Conservation (phyloP, 2,113 vertebrate genomes). For the Coryphaenoides rupestris region DNA sequence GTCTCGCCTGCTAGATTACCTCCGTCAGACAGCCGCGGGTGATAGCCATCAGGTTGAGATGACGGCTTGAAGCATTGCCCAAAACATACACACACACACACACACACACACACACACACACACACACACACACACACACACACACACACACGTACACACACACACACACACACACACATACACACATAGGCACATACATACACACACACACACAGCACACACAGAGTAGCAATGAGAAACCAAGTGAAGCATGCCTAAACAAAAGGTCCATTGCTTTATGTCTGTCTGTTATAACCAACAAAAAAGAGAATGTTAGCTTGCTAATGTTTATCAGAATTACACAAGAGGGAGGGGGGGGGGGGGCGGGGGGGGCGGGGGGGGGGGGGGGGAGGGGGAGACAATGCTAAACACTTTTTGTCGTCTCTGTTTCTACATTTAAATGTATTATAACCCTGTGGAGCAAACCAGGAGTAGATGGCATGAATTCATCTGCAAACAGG, state of each 20-base stretch:
- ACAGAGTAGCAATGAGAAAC: no score
- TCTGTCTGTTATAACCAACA: no score
- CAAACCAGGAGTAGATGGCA: no score
- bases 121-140: slow-evolving; percentile 6
- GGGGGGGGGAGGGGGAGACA: no score
- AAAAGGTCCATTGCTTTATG: no score
- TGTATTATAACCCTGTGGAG: no score
- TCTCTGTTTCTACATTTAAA: no score
- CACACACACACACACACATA: slow-evolving; percentile 16
- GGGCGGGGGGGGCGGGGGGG: no score
- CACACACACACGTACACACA: slow-evolving; percentile 32
- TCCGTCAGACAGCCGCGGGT: slow-evolving; percentile 51
- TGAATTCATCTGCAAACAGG: slow-evolving; percentile 20
- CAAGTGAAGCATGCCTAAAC: neutral
- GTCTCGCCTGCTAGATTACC: slow-evolving; percentile 56
- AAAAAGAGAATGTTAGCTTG: no score
- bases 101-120: slow-evolving; percentile 17
- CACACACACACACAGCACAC: neutral
- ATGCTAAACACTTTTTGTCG: no score
- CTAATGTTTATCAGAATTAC: no score
- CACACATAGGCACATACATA: neutral
- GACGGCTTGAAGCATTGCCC: slow-evolving; percentile 52
- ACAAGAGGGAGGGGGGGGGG: no score
- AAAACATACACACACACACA: slow-evolving; percentile 35
- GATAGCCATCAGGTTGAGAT: slow-evolving; percentile 67